Percentiles rank a stretch among this genome's conserved stretches.
Evolutionary conservation across 2,113 vertebrate species (phyloP).

Genomic region (Chlamydotis undulata): DNA sequence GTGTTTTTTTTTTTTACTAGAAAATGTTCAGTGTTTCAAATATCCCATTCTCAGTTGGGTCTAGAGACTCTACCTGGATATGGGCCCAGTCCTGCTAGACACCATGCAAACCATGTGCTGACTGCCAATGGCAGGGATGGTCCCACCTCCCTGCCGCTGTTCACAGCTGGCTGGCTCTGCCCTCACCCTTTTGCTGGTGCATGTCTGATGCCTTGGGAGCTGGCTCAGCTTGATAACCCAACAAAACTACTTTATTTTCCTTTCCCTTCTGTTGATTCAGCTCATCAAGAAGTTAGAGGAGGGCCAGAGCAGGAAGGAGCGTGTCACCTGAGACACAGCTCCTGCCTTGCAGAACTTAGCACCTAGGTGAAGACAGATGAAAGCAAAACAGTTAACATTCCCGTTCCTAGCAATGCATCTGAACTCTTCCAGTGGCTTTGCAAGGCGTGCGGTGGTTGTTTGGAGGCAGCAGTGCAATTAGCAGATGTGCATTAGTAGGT

Average conservation of each 20-base stretch:
- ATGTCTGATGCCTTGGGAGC: neutral
- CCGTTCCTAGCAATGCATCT: neutral
- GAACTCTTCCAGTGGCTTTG: neutral
- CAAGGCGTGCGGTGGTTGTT: neutral
- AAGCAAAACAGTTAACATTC: neutral
- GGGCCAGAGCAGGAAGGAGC: neutral
- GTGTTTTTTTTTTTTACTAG: neutral
- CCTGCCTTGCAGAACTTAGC: neutral
- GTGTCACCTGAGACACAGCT: neutral
- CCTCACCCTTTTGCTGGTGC: neutral
- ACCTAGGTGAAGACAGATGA: neutral
- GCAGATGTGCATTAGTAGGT: neutral
- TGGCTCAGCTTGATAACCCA: neutral
- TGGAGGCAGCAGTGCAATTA: neutral
- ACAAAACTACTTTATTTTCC: neutral
- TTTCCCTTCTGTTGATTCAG: neutral
- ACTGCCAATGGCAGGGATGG: neutral
- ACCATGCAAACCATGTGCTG: neutral
- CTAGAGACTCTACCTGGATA: neutral
- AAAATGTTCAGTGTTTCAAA: neutral
- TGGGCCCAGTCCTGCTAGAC: neutral
- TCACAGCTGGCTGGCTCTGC: constrained; percentile 8
- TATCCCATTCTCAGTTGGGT: neutral
- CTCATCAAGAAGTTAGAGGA: neutral
- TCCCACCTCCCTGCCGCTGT: neutral